phyloP scores from a whole-genome alignment of 2,888 invertebrate species.

The Phytoseiulus persimilis region DNA sequence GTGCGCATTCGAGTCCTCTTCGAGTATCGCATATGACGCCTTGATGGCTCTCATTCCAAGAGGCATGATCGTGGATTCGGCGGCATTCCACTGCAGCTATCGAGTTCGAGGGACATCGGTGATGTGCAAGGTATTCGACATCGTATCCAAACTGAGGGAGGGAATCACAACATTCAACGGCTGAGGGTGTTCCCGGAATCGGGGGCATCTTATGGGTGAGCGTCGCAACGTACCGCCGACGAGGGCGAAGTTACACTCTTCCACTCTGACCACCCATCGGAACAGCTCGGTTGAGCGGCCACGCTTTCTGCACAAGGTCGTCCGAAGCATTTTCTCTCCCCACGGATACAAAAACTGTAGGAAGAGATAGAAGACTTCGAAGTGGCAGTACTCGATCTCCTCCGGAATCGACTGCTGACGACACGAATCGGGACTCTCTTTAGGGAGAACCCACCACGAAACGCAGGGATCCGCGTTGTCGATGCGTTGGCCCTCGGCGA shows the following conservation, averaged over 20 bases:
- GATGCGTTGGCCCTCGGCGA: not conserved
- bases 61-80: conserved; percentile 10
- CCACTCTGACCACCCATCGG: conserved; percentile 27
- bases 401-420: too few species aligned
- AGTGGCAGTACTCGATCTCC: too few species aligned
- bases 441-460: not conserved
- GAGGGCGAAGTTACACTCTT: conserved; percentile 12
- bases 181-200: too few species aligned
- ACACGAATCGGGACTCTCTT: not conserved
- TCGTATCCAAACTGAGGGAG: conserved; percentile 16
- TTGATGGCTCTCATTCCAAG: not conserved
- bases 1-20: conserved; percentile 20
- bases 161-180: too few species aligned
- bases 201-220: too few species aligned
- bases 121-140: conserved; percentile 18
- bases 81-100: not conserved
- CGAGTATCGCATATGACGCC: not conserved
- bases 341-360: conserved; percentile 22
- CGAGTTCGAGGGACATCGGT: not conserved
- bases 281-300: not conserved
- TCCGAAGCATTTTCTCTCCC: not conserved
- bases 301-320: not conserved
- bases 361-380: not conserved
- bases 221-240: not conserved
- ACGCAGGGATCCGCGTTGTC: not conserved